Evolutionary conservation across 2,113 vertebrate genomes (phyloP).

Genomic region (Prunella himalayana): DNA sequence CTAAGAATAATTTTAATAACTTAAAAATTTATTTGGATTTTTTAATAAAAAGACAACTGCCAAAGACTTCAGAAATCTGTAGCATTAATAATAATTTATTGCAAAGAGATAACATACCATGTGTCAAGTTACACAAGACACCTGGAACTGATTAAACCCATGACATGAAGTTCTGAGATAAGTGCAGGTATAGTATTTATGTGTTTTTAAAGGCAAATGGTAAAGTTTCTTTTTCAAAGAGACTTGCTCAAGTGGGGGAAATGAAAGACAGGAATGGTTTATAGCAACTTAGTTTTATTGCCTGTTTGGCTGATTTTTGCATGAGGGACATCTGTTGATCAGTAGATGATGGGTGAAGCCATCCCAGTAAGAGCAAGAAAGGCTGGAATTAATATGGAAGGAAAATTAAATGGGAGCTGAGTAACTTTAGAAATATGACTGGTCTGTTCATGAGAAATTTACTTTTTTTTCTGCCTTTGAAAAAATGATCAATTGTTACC

Average conservation of each 20-base stretch:
- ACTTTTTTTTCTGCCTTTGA: background rate
- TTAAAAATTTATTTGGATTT: background rate
- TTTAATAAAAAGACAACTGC: background rate
- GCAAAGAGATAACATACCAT: background rate
- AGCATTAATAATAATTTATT: background rate
- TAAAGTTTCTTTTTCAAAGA: background rate
- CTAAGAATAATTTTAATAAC: background rate
- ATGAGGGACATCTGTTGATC: background rate
- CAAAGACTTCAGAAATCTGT: background rate
- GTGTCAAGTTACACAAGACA: background rate
- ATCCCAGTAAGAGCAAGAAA: background rate
- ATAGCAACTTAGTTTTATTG: background rate
- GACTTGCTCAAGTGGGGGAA: background rate
- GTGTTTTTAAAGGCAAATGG: background rate
- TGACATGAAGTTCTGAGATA: background rate
- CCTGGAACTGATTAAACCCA: background rate
- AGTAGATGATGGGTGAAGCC: background rate
- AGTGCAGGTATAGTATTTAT: fast-evolving
- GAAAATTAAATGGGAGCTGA: background rate
- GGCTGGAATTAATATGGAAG: background rate
- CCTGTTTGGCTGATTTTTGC: background rate
- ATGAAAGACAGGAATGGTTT: background rate
- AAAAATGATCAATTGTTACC: background rate
- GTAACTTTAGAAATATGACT: background rate
- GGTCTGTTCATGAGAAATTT: background rate